These are phyloP conservation scores for Cydia fagiglandana DNA, from an alignment of 1,140 invertebrate species.

Conservation along the genomic window DNA sequence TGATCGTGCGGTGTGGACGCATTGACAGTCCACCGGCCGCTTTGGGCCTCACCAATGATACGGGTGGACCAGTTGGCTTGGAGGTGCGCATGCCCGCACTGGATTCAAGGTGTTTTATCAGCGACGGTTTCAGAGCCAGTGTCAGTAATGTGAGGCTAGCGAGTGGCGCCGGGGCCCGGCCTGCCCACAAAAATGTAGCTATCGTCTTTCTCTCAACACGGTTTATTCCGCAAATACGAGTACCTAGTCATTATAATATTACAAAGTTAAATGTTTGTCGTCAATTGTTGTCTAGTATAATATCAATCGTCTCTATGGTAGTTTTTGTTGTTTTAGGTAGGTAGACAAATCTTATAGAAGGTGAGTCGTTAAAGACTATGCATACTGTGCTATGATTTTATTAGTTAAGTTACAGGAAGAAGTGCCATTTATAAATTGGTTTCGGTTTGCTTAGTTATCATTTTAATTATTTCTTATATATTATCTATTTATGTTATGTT, in stretches of 20 bases:
- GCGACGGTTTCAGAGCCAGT: slow-evolving; percentile 55
- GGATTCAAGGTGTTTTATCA: slow-evolving; percentile 46
- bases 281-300: slow-evolving; percentile 67
- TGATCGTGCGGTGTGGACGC: neutral
- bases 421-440: neutral
- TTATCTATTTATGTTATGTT: slow-evolving; percentile 8
- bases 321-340: slow-evolving; percentile 48
- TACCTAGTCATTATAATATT: slow-evolving; percentile 37
- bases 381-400: slow-evolving; percentile 21
- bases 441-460: neutral
- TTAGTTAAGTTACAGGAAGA: slow-evolving; percentile 1
- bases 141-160: slow-evolving; percentile 62
- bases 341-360: slow-evolving; percentile 54
- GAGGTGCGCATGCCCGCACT: slow-evolving; percentile 63
- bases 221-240: slow-evolving; percentile 38
- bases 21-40: neutral
- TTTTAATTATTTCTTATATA: neutral
- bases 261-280: slow-evolving; percentile 51
- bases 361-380: slow-evolving; percentile 51
- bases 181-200: slow-evolving; percentile 37
- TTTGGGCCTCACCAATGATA: slow-evolving; percentile 41
- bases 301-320: slow-evolving; percentile 50
- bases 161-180: slow-evolving; percentile 59
- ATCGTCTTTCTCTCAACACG: slow-evolving; percentile 26
- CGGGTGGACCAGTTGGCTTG: slow-evolving; percentile 59